phyloP scores from a whole-genome alignment of 2,888 invertebrate genomes.

The Furcula furcula region DNA sequence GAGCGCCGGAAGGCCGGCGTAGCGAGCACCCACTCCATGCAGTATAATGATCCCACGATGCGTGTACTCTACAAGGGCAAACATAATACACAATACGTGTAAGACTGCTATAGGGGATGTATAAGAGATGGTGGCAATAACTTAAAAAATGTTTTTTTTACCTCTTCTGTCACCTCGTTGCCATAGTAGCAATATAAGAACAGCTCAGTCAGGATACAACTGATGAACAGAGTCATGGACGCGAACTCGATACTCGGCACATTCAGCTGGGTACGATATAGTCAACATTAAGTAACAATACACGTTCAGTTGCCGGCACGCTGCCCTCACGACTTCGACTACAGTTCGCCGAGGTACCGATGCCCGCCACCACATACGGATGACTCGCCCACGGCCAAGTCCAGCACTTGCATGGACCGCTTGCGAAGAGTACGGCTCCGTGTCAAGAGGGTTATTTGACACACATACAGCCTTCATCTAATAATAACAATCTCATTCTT shows the following conservation, averaged over 20 bases:
- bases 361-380: too few species aligned
- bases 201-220: constrained; percentile 78
- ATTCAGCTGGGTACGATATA: too few species aligned
- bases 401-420: too few species aligned
- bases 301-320: too few species aligned
- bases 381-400: too few species aligned
- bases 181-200: constrained; percentile 82
- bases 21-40: constrained; percentile 52
- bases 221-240: constrained; percentile 76
- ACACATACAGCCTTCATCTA: too few species aligned
- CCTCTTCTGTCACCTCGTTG: constrained; percentile 79
- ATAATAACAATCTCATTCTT: too few species aligned
- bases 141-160: constrained; percentile 21
- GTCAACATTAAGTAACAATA: too few species aligned
- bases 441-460: too few species aligned
- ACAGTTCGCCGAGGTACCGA: too few species aligned
- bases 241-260: constrained; percentile 68
- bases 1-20: constrained; percentile 40
- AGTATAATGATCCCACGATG: constrained; percentile 62
- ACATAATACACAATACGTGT: neutral
- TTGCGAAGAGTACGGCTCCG: too few species aligned
- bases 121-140: neutral
- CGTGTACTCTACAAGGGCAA: constrained; percentile 54
- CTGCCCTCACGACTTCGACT: too few species aligned
- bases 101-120: neutral